These are phyloP conservation scores for Nasonovia ribisnigri DNA, from an alignment of 2,888 invertebrate genomes.

Conservation along the genomic window DNA sequence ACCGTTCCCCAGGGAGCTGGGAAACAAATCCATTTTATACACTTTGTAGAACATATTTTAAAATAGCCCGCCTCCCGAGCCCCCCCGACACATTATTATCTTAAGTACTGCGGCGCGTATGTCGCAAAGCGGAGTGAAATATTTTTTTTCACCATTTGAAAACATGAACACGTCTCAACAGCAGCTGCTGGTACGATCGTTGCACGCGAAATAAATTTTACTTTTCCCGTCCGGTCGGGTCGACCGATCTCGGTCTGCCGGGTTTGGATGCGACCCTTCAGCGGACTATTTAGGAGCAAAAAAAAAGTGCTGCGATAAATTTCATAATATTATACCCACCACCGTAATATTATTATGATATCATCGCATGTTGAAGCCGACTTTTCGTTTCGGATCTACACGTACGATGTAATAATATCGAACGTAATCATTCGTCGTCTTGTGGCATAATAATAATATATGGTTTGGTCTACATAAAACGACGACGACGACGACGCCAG, in stretches of 20 bases:
- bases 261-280: background rate
- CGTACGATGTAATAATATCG: background rate
- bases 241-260: background rate
- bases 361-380: background rate
- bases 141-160: background rate
- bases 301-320: background rate
- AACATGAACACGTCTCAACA: background rate
- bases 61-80: slow-evolving; percentile 26
- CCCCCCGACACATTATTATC: background rate
- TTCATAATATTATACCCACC: background rate
- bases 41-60: slow-evolving; percentile 11
- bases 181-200: background rate
- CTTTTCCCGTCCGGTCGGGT: background rate
- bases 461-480: background rate
- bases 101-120: background rate
- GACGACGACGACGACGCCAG: background rate
- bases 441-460: background rate
- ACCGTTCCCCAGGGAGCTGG: background rate
- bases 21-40: slow-evolving; percentile 4
- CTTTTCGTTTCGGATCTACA: background rate
- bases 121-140: background rate
- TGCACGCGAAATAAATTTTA: background rate
- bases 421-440: background rate
- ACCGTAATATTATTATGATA: background rate
- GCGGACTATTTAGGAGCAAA: background rate